phyloP scores from a whole-genome alignment of 2,797 vertebrate species.

The Phrynocephalus forsythii region DNA sequence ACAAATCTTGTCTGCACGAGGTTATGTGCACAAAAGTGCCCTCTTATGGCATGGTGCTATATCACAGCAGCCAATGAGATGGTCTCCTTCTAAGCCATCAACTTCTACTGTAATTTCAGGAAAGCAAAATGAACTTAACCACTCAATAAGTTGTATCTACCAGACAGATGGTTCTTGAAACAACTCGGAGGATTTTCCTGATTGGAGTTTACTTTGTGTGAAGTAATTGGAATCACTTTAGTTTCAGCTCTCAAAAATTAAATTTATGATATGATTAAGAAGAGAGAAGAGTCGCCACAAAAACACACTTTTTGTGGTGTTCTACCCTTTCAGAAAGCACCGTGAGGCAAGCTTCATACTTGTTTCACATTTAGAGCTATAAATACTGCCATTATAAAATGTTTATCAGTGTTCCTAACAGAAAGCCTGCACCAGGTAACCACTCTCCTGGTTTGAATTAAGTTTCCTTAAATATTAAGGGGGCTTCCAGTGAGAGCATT shows the following conservation, averaged over 20 bases:
- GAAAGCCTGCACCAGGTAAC: not conserved
- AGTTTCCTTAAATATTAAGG: slow-evolving; percentile 44
- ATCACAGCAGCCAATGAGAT: slow-evolving; percentile 10
- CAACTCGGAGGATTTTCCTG: slow-evolving; percentile 80
- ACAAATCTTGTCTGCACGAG: slow-evolving; percentile 56
- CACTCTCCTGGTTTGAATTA: not conserved
- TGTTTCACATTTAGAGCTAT: not conserved
- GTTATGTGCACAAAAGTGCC: slow-evolving; percentile 35
- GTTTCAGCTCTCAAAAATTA: slow-evolving; percentile 83
- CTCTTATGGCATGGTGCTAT: not conserved
- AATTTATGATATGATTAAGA: slow-evolving; percentile 80
- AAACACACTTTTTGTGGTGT: not conserved
- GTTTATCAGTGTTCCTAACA: not conserved
- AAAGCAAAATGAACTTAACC: slow-evolving; percentile 73
- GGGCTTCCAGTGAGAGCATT: slow-evolving; percentile 54
- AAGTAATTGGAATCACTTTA: slow-evolving; percentile 73
- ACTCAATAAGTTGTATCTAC: slow-evolving; percentile 79
- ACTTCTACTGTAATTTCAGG: slow-evolving; percentile 65
- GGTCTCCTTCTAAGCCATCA: slow-evolving; percentile 36
- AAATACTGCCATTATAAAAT: not conserved
- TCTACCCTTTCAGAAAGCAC: slow-evolving; percentile 59
- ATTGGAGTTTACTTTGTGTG: slow-evolving; percentile 67
- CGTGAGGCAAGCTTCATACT: not conserved
- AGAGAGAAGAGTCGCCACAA: slow-evolving; percentile 65
- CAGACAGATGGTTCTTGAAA: slow-evolving; percentile 78